These are phyloP conservation scores for Cantharis lateralis DNA, from an alignment of 2,888 invertebrate genomes.

Conservation along the genomic window DNA sequence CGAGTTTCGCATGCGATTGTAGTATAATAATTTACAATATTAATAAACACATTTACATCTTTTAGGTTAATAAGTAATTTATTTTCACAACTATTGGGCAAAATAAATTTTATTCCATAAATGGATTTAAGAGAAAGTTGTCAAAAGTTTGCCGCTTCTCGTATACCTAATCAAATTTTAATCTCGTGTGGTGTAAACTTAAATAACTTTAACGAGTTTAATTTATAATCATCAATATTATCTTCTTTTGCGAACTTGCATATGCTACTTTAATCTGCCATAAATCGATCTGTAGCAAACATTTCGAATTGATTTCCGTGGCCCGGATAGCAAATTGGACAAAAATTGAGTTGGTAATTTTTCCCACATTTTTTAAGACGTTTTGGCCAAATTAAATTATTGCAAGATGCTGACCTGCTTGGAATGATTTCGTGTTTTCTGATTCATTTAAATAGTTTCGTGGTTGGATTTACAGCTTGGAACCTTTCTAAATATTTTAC, in stretches of 20 bases:
- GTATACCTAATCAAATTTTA: constrained; percentile 10
- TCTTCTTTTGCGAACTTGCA: constrained; percentile 5
- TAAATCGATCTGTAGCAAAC: background rate
- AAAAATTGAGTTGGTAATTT: background rate
- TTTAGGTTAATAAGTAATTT: constrained; percentile 6
- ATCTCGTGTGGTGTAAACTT: constrained; percentile 15
- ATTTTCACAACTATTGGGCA: constrained; percentile 11
- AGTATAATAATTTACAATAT: background rate
- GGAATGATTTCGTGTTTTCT: background rate
- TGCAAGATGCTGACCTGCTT: background rate
- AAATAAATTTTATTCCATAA: constrained; percentile 16
- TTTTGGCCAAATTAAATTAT: background rate
- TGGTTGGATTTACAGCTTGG: background rate
- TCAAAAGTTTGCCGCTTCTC: constrained; percentile 21
- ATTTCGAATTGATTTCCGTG: background rate
- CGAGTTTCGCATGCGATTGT: background rate
- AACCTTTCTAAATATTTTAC: background rate
- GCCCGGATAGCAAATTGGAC: background rate
- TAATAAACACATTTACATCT: constrained; percentile 7
- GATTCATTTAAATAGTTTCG: background rate
- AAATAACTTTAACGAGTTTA: constrained; percentile 13
- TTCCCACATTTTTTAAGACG: background rate
- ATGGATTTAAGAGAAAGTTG: constrained; percentile 23
- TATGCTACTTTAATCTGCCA: constrained; percentile 15
- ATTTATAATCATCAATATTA: constrained; percentile 14